A percentile compares a stretch with the other conserved stretches of the same genome.
phyloP scores from a whole-genome alignment of 1,140 invertebrate species.

The Drosophila pseudoananassae region DNA sequence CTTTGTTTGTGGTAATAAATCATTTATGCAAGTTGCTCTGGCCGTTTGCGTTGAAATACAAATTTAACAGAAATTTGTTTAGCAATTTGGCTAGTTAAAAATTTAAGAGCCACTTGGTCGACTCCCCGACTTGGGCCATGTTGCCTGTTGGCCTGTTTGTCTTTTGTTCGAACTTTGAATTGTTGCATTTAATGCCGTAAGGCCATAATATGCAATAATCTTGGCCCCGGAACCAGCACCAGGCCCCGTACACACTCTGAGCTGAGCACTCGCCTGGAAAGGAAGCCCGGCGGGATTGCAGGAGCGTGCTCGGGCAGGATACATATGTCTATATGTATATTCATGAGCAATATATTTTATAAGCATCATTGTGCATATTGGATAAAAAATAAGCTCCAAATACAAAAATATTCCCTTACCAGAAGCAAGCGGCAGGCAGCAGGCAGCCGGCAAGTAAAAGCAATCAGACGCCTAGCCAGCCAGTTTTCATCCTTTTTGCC shows the following conservation, averaged over 20 bases:
- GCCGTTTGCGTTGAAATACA: conserved; percentile 70
- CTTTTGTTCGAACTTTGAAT: conserved; percentile 53
- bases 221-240: conserved; percentile 32
- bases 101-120: conserved; percentile 53
- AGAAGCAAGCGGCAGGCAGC: conserved; percentile 24
- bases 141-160: conserved; percentile 18
- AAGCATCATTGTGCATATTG: conserved; percentile 82
- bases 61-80: conserved; percentile 74
- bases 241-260: neutral
- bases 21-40: conserved; percentile 78
- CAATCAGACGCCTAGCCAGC: conserved; percentile 70
- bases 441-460: conserved; percentile 56
- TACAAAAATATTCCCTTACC: conserved; percentile 73
- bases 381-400: conserved; percentile 80
- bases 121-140: conserved; percentile 2
- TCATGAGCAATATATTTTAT: conserved; percentile 79
- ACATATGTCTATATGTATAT: conserved; percentile 73
- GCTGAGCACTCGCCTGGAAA: neutral
- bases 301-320: conserved; percentile 28
- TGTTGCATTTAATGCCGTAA: conserved; percentile 61
- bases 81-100: conserved; percentile 79
- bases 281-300: neutral
- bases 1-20: conserved; percentile 76
- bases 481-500: conserved; percentile 13
- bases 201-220: conserved; percentile 81